phyloP scores from a whole-genome alignment of 2,888 invertebrate genomes.

The Ommatoiulus sabulosus region DNA sequence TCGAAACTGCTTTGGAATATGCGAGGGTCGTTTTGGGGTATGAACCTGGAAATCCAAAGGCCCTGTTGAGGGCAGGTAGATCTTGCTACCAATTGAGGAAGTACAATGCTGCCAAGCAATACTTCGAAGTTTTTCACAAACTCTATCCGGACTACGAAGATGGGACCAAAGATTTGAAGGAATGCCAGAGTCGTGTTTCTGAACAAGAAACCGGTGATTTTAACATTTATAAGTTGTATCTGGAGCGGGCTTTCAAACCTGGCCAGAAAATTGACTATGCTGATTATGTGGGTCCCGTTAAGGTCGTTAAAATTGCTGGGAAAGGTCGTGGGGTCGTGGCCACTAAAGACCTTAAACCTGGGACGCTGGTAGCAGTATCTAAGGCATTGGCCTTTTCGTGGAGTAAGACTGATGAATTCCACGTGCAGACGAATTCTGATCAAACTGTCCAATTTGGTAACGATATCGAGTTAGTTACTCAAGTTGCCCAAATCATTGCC shows the following conservation, averaged over 20 bases:
- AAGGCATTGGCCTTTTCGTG: slow-evolving; percentile 18
- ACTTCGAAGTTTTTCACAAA: slow-evolving; percentile 6
- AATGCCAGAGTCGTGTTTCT: background rate
- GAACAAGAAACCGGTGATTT: background rate
- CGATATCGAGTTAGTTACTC: background rate
- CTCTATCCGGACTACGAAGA: slow-evolving; percentile 5
- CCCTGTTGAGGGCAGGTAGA: slow-evolving; percentile 17
- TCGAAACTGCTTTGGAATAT: slow-evolving; percentile 4
- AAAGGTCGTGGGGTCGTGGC: slow-evolving; percentile 41
- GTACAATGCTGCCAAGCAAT: background rate
- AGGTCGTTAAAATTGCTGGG: slow-evolving; percentile 17
- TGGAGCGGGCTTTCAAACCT: background rate
- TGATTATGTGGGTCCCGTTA: slow-evolving; percentile 48
- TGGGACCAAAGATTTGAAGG: slow-evolving; percentile 2
- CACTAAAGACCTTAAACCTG: slow-evolving; percentile 47
- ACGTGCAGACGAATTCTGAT: background rate
- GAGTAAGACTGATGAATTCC: background rate
- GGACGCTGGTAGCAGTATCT: background rate
- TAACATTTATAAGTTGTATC: slow-evolving; percentile 11
- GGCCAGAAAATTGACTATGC: slow-evolving; percentile 33
- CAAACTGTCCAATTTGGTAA: background rate
- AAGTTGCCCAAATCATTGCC: background rate
- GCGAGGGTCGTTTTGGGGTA: background rate
- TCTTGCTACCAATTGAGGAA: slow-evolving; percentile 2
- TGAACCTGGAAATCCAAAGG: slow-evolving; percentile 34